Evolutionary conservation across 2,113 vertebrate genomes (phyloP), one percentile per base, ranked within the genome.

Genomic region (Silurus meridionalis): DNA sequence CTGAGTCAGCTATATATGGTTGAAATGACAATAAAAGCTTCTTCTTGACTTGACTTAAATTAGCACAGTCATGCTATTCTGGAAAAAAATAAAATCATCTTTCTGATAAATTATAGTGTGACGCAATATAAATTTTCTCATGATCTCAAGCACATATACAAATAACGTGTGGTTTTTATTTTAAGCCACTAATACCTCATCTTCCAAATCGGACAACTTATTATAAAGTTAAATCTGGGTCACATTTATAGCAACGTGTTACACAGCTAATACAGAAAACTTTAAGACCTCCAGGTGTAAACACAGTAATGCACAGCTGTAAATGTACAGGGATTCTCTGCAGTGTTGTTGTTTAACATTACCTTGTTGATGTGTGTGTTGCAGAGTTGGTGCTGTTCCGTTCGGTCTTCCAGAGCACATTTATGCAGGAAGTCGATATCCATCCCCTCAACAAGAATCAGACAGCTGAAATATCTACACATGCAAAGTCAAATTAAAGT

Each of bases 361-460:
- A 98, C 98, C 96, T 98, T 97, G 88, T 96, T 95, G 85, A 98
- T 85, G 0, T 92, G 92, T 3, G 91, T 94, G 25, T 89, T 94
- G 75, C 94, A 95, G 91, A 99, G 95, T 86, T 99, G 98, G 90
- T 99, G 98, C 85, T 97, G 95, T 11, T 97, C 96, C 0, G 95
- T 95, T 63, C 96, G 94, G 87, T 97, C 97, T 82, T 98, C 97
- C 88, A 99, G 90, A 63, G 96, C 96, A 89, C 95, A 98, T 85
- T 98, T 98, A 58, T 98, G 97, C 69, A 99, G 93, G 83, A 98
- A 97, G 85, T 99, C 98, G 0, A 99, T 96, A 91, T 99, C 98
- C 96, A 99, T 97, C 87, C 97, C 98, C 88, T 99, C 98, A 58
- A 99, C 95, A 83, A 99, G 92, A 91, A 99, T 99, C 50, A 99